Evolutionary conservation across 2,113 vertebrate genomes (phyloP).

Genomic region (Menidia beryllina): DNA sequence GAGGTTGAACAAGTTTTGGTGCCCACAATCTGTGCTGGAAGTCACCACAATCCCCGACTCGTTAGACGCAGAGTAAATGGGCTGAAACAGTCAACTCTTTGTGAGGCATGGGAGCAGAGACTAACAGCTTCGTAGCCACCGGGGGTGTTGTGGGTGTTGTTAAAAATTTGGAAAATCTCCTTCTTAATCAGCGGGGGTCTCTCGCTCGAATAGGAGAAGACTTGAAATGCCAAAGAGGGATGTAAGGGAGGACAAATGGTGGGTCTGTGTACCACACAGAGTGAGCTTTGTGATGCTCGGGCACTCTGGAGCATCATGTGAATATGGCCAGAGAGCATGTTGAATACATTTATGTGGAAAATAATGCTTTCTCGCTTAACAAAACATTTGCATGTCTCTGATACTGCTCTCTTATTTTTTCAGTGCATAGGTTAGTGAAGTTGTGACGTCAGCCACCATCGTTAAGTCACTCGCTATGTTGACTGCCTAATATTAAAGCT

Average conservation of each 20-base stretch:
- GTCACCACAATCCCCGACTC: constrained; percentile 34
- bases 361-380: constrained; percentile 44
- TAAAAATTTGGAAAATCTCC: constrained; percentile 79
- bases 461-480: neutral
- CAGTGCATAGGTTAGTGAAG: constrained; percentile 28
- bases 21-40: neutral
- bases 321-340: constrained; percentile 55
- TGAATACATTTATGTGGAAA: constrained; percentile 44
- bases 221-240: constrained; percentile 74
- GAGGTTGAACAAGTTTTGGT: constrained; percentile 31
- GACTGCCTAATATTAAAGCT: neutral
- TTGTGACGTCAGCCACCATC: neutral
- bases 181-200: constrained; percentile 61
- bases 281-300: constrained; percentile 70
- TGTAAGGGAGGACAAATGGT: constrained; percentile 62
- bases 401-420: constrained; percentile 26
- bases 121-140: constrained; percentile 39
- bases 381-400: constrained; percentile 69
- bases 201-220: constrained; percentile 56
- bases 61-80: constrained; percentile 15
- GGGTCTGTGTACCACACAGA: constrained; percentile 72
- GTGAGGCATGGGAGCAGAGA: constrained; percentile 44
- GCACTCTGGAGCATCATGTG: constrained; percentile 61
- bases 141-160: constrained; percentile 69
- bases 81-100: constrained; percentile 63